A percentile compares a stretch with the other conserved stretches of the same genome.
phyloP scores from a whole-genome alignment of 2,113 vertebrate genomes.

The Pteronura brasiliensis region DNA sequence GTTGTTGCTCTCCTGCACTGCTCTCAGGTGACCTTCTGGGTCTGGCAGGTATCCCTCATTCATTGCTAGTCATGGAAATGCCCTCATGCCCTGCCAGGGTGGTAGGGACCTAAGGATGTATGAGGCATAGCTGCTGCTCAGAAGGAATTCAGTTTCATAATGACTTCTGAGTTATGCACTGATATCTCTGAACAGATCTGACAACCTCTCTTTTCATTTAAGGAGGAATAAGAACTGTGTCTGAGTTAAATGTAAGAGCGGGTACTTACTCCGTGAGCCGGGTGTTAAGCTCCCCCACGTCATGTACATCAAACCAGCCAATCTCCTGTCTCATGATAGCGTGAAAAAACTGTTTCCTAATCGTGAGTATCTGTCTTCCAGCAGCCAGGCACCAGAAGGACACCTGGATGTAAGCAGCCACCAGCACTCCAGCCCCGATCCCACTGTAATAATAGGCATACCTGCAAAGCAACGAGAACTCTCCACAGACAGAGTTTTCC shows the following conservation, averaged over 20 bases:
- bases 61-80: background rate
- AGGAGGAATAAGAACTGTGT: background rate
- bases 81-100: background rate
- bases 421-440: conserved; percentile 87
- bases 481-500: background rate
- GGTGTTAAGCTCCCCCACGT: conserved; percentile 95
- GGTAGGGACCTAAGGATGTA: background rate
- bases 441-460: conserved; percentile 91
- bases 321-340: conserved; percentile 95
- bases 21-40: background rate
- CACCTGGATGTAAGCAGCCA: conserved; percentile 92
- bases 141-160: background rate
- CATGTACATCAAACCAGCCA: conserved; percentile 96
- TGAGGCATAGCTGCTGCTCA: background rate
- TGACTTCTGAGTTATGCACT: background rate
- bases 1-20: background rate
- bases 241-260: background rate
- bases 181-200: background rate
- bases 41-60: background rate
- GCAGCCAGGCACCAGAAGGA: conserved; percentile 93
- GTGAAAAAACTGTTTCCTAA: conserved; percentile 93
- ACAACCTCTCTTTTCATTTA: background rate
- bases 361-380: conserved; percentile 90
- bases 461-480: conserved; percentile 77
- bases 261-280: conserved; percentile 92